Conservation (phyloP, 2,113 vertebrate species). For the Gorsachius goisagi region DNA sequence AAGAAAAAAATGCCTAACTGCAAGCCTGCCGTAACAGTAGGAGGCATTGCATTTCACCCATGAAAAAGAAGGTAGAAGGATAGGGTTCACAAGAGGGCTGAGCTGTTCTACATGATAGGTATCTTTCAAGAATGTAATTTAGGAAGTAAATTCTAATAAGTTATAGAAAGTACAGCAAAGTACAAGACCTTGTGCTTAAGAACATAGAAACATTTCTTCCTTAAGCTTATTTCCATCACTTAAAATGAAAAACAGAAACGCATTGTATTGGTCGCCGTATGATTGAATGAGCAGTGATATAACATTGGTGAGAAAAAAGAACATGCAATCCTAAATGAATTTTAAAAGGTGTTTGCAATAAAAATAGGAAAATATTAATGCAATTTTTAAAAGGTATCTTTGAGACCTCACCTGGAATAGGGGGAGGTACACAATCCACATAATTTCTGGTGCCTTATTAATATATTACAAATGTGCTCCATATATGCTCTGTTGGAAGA, state of each 20-base stretch:
- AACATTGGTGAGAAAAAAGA: background rate
- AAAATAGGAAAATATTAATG: background rate
- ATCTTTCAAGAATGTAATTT: background rate
- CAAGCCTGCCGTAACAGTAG: background rate
- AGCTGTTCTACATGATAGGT: background rate
- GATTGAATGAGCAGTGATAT: background rate
- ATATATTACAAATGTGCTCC: background rate
- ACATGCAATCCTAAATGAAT: background rate
- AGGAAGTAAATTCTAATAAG: background rate
- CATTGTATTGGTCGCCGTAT: background rate
- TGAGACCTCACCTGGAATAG: background rate
- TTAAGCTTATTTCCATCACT: background rate
- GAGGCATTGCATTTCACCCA: background rate
- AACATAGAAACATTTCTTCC: background rate
- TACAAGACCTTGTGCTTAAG: background rate
- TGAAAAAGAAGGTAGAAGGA: background rate
- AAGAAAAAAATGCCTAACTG: background rate
- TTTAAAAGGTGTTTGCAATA: background rate
- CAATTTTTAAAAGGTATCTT: background rate
- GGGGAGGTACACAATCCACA: fast-evolving
- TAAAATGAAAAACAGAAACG: background rate
- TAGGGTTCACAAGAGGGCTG: background rate
- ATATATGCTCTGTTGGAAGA: background rate
- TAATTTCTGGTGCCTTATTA: background rate
- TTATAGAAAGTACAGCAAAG: background rate